These are phyloP conservation scores for Parascotia fuliginaria DNA, from an alignment of 2,888 invertebrate genomes.

Conservation along the genomic window DNA sequence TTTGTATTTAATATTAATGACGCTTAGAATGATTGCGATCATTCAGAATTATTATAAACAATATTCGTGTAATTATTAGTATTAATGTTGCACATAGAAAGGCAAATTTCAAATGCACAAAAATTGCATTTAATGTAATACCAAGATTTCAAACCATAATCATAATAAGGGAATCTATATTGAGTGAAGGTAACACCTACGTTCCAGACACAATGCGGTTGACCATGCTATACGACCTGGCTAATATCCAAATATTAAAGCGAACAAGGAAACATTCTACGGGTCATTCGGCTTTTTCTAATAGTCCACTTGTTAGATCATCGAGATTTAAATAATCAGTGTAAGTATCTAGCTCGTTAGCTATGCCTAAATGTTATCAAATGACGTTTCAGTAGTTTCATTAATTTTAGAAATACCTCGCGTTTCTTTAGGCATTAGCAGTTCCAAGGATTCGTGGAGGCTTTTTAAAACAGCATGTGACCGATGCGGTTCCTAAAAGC, in stretches of 20 bases:
- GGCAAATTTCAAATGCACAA: too few species aligned
- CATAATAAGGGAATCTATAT: constrained; percentile 16
- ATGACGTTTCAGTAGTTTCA: too few species aligned
- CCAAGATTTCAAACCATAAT: too few species aligned
- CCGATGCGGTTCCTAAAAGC: neutral
- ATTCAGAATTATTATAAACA: too few species aligned
- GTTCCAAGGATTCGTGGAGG: neutral
- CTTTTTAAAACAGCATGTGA: neutral
- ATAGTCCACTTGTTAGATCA: constrained; percentile 17
- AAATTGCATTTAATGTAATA: neutral
- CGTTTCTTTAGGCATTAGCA: too few species aligned
- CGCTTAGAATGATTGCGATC: too few species aligned
- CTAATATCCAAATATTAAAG: constrained; percentile 47
- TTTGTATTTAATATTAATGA: too few species aligned
- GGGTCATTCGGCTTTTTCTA: constrained; percentile 39
- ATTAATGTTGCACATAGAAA: too few species aligned
- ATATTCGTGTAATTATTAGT: too few species aligned
- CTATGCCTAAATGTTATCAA: too few species aligned
- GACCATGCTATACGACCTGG: constrained; percentile 59
- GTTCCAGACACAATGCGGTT: constrained; percentile 33
- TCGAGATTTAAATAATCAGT: neutral
- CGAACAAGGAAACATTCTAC: constrained; percentile 44
- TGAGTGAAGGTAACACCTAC: constrained; percentile 25
- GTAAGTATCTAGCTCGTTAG: too few species aligned
- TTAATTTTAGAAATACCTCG: too few species aligned